Base-by-base conservation (phyloP, 2,888 invertebrate species). In the Silvanus unidentatus region DNA sequence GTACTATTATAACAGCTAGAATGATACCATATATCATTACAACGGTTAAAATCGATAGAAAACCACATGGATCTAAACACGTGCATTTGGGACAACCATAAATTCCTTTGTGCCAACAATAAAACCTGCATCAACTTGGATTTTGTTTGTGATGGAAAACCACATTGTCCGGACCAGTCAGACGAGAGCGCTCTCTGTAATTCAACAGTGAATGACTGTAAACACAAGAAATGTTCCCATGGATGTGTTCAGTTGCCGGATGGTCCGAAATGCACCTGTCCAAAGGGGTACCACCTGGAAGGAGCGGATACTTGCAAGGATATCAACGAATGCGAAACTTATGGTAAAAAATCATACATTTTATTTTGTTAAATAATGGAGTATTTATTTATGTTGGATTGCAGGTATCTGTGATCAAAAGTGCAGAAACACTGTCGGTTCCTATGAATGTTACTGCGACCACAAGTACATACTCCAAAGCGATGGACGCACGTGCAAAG, bases 391-490 rank as follows among this genome's bases (percentile, higher is more conserved):
- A n/a, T 36, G 10, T 4, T 16, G 38, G 40, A 10, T 45, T 22
- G 2, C 12, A 69, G 69, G 66, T 0, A 69, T 75, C 5, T 89
- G 89, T 60, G 83, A 84, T 40, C 89, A 89, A 51, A 68, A 63
- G 9, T 90, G 89, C 59, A 57, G 69, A 1, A 86, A 87, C 53
- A 69, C 56, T 0, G 64, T 68, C 0, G 82, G 83, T 0, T 75
- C 78, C 0, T 85, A 78, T 57, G 62, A 53, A 2, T 89, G 89
- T 54, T 60, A 61, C 2, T 89, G 89, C 58, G 81, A 79, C n/a
- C 62, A 68, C 0, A 76, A 76, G 22, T 85, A 81, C 58, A 53
- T 50, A 1, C 59, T 80, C 9, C 70, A 75, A 46, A 55, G 60
- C 0, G 78, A 82, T 55, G 72, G 73, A 38, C 74, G 58, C 51